Percentiles rank a stretch among this genome's conserved stretches.
phyloP scores from a whole-genome alignment of 2,797 vertebrate genomes.

The Leptodactylus fallax region DNA sequence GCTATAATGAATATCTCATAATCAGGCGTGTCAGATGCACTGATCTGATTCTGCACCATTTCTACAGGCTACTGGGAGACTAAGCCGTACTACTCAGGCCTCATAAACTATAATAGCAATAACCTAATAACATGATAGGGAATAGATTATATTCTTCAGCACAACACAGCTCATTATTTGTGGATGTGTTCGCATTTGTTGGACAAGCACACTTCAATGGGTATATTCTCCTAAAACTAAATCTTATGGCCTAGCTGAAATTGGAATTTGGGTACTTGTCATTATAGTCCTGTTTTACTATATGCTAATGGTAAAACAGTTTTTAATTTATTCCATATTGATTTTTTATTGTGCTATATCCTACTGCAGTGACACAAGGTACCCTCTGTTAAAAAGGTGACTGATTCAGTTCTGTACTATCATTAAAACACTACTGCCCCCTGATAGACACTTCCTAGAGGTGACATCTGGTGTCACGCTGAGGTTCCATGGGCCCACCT shows the following conservation, averaged over 20 bases:
- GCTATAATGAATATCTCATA: constrained; percentile 46
- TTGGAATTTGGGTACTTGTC: background rate
- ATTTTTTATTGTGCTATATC: background rate
- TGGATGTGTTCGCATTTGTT: background rate
- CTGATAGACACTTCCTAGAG: too few species aligned
- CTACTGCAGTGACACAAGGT: background rate
- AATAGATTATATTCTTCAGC: background rate
- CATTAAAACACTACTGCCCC: too few species aligned
- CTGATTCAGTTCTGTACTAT: too few species aligned
- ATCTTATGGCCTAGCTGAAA: background rate
- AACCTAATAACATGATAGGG: background rate
- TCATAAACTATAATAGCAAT: background rate
- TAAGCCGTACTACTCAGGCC: background rate
- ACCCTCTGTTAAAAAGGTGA: background rate
- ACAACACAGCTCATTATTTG: background rate
- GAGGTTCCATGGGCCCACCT: too few species aligned
- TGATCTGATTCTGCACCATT: constrained; percentile 24
- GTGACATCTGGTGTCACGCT: too few species aligned
- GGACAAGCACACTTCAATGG: background rate
- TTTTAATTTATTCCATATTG: background rate
- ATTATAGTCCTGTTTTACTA: background rate
- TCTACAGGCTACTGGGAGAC: background rate
- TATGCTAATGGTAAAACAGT: background rate
- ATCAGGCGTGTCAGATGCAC: constrained; percentile 24
- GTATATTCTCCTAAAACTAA: background rate